These are phyloP conservation scores for Cantharis rufa DNA, from an alignment of 2,888 invertebrate genomes.

Conservation along the genomic window DNA sequence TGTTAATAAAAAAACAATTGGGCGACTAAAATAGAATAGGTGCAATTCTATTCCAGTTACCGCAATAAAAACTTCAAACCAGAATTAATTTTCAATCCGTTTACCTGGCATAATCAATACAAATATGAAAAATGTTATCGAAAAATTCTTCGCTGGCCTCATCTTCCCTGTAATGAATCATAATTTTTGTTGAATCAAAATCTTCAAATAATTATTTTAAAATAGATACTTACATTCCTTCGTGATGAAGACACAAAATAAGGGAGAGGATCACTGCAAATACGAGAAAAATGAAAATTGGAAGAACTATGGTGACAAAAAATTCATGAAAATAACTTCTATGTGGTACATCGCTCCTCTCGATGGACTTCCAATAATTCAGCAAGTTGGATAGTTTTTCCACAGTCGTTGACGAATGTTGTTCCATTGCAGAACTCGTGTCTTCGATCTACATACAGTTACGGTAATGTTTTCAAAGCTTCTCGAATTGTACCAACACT, in stretches of 20 bases:
- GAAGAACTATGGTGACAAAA: conserved; percentile 71
- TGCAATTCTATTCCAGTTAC: background rate
- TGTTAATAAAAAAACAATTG: background rate
- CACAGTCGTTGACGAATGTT: conserved; percentile 49
- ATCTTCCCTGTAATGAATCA: conserved; percentile 63
- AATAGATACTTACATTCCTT: conserved; percentile 69
- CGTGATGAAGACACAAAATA: conserved; percentile 76
- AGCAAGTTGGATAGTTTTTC: conserved; percentile 48
- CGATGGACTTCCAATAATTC: conserved; percentile 65
- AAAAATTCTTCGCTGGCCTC: conserved; percentile 69
- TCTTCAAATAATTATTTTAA: background rate
- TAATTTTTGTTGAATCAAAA: background rate
- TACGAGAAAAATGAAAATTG: conserved; percentile 68
- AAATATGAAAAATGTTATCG: conserved; percentile 72
- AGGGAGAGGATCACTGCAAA: conserved; percentile 70
- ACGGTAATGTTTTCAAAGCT: background rate
- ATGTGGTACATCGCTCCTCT: conserved; percentile 64
- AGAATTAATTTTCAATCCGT: background rate
- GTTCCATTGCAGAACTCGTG: conserved; percentile 50
- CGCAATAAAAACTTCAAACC: background rate
- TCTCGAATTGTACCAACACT: conserved; percentile 40
- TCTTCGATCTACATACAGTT: conserved; percentile 47
- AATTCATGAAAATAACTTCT: conserved; percentile 73
- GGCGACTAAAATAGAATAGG: background rate
- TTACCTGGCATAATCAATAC: conserved; percentile 61